Evolutionary conservation across 2,797 vertebrate species (phyloP), one percentile per base, ranked within the genome.

Genomic region (Pseudochaenichthys georgianus): DNA sequence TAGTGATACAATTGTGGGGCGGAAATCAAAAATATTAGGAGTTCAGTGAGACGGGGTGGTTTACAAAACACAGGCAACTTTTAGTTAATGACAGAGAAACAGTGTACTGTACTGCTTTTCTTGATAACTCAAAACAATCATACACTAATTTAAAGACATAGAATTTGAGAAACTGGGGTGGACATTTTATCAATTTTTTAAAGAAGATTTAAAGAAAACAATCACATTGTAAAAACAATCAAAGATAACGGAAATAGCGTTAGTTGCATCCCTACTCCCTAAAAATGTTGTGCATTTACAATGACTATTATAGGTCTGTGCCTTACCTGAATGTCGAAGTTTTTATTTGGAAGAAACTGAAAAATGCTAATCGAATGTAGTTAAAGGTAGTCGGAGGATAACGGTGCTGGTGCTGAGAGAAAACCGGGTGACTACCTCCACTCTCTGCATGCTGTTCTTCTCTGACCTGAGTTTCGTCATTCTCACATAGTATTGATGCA

Each of bases 241-340:
- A 6, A 38, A 38, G 34, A 38, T 38, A 38, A 38, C 34, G 8
- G 6, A 7, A 7, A 38, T 7, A 9, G 6, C 34, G 34, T 38
- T 38, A 21, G 2, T 48, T 31, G 54, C 15, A 64, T 61, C 19
- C 3, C 28, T 28, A 28, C 28, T 28, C 4, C 28, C 28, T 28
- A 28, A 5, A 28, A 28, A 28, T 28, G 21, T 11, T 38, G 3
- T 12, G 2, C 8, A 48, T 16, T 1, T 13, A 13, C 41, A 28
- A 2, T 4, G 48, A 11, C 8, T 42, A 15, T 51, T 5, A 38
- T 3, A 28, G 4, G 23, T 47, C 1, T 47, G 9, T 42, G 3
- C 1, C 80, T 78, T 83, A 90, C 90, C 84, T 73, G 16, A 43
- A 13, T 38, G 54, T 57, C 28, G 21, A 46, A 9, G 46, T 34